Conservation (phyloP, 2,113 vertebrate species). For the Gobius niger region DNA sequence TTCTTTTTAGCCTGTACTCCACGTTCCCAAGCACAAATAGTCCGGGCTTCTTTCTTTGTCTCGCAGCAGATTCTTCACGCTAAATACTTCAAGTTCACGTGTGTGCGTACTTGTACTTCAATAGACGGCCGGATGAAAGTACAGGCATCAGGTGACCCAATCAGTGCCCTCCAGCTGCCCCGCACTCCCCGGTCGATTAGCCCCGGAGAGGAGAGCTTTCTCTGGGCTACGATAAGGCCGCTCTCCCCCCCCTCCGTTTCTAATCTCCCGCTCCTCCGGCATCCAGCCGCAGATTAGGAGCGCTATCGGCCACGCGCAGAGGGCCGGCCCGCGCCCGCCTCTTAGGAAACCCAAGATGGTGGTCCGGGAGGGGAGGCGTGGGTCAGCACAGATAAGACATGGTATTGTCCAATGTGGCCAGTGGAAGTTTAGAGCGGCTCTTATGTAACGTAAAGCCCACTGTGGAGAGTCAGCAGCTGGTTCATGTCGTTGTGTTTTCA, state of each 20-base stretch:
- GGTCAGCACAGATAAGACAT: constrained; percentile 57
- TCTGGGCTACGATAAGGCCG: constrained; percentile 57
- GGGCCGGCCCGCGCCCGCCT: constrained; percentile 51
- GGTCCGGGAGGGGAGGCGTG: constrained; percentile 52
- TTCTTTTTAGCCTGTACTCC: no score
- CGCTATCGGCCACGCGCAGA: constrained; percentile 56
- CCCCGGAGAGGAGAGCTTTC: constrained; percentile 47
- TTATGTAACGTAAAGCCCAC: no score
- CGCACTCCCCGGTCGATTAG: constrained; percentile 63
- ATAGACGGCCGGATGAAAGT: constrained; percentile 3
- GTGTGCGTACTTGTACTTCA: neutral
- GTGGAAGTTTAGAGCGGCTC: no score
- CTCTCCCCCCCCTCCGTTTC: constrained; percentile 50
- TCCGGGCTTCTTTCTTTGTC: no score
- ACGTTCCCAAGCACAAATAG: no score
- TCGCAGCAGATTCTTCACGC: no score
- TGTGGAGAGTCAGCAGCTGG: no score
- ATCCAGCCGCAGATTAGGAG: constrained; percentile 62
- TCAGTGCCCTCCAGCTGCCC: constrained; percentile 69
- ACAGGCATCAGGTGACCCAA: constrained; percentile 65
- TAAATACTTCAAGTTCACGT: constrained; percentile 16
- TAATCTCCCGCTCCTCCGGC: constrained; percentile 62
- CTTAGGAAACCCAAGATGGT: constrained; percentile 50
- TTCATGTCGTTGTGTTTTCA: no score
- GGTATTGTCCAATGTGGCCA: constrained; percentile 7